These are phyloP conservation scores for Drosophila tani DNA, from an alignment of 1,140 invertebrate genomes.

Conservation along the genomic window DNA sequence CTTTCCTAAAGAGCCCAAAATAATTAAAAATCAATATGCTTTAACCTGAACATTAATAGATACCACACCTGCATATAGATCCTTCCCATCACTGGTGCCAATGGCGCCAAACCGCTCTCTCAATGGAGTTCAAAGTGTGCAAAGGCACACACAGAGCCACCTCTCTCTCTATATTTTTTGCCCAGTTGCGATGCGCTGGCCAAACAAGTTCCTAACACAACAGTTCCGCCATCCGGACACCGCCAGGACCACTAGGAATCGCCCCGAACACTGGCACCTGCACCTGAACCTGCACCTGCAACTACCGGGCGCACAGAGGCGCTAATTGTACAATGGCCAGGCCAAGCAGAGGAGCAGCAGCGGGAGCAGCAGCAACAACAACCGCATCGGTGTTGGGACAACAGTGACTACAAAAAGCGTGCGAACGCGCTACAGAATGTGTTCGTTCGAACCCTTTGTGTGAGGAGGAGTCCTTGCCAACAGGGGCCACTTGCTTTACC, in stretches of 20 bases:
- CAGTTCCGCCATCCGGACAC: slow-evolving; percentile 29
- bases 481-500: slow-evolving; percentile 19
- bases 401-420: slow-evolving; percentile 60
- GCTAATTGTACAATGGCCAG: slow-evolving; percentile 74
- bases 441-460: slow-evolving; percentile 46
- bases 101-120: slow-evolving; percentile 62
- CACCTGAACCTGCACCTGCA: neutral
- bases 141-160: slow-evolving; percentile 55
- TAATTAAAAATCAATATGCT: neutral
- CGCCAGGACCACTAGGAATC: slow-evolving; percentile 16
- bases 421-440: slow-evolving; percentile 72
- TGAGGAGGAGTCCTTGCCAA: slow-evolving; percentile 25
- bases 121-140: slow-evolving; percentile 69
- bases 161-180: slow-evolving; percentile 22
- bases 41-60: neutral
- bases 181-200: slow-evolving; percentile 17
- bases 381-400: slow-evolving; percentile 25
- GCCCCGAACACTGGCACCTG: neutral
- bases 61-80: neutral
- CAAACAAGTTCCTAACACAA: slow-evolving; percentile 57
- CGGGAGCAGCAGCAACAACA: slow-evolving; percentile 21
- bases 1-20: neutral
- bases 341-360: slow-evolving; percentile 33
- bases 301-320: slow-evolving; percentile 24
- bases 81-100: slow-evolving; percentile 29